Conservation (phyloP, 2,888 invertebrate species). For the Pteria penguin region DNA sequence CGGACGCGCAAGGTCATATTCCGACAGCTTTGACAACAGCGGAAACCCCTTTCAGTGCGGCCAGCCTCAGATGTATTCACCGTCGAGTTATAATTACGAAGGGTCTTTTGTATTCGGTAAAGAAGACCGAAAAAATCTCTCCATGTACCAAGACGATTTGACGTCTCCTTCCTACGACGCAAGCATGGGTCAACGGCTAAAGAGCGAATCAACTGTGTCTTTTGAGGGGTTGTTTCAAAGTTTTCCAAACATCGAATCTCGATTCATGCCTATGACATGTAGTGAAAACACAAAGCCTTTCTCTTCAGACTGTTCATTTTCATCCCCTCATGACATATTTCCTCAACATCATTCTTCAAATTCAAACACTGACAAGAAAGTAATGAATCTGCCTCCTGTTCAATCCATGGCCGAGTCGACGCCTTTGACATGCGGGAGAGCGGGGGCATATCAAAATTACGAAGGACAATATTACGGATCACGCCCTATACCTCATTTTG, state of each 20-base stretch:
- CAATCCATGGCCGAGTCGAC: constrained; percentile 55
- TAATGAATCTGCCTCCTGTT: constrained; percentile 47
- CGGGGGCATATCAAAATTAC: constrained; percentile 60
- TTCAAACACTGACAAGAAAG: constrained; percentile 62
- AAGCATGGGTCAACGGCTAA: too few species aligned
- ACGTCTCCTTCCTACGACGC: background rate
- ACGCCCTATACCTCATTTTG: background rate
- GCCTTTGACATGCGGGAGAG: constrained; percentile 53
- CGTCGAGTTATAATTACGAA: constrained; percentile 69
- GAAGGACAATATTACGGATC: constrained; percentile 62
- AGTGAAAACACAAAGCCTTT: constrained; percentile 58
- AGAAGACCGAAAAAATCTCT: constrained; percentile 55
- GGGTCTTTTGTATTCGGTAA: constrained; percentile 66
- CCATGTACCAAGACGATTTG: constrained; percentile 45
- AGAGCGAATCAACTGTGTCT: constrained; percentile 53
- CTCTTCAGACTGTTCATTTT: constrained; percentile 49
- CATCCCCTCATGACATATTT: constrained; percentile 40
- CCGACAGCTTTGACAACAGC: background rate
- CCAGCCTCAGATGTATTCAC: constrained; percentile 52
- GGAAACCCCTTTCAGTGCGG: background rate
- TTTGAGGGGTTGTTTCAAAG: constrained; percentile 68
- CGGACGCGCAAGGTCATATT: background rate
- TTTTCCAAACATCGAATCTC: constrained; percentile 57
- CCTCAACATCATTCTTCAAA: constrained; percentile 34
- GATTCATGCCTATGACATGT: constrained; percentile 57